Base-by-base conservation (phyloP, 2,113 vertebrate genomes). In the Colaptes auratus region DNA sequence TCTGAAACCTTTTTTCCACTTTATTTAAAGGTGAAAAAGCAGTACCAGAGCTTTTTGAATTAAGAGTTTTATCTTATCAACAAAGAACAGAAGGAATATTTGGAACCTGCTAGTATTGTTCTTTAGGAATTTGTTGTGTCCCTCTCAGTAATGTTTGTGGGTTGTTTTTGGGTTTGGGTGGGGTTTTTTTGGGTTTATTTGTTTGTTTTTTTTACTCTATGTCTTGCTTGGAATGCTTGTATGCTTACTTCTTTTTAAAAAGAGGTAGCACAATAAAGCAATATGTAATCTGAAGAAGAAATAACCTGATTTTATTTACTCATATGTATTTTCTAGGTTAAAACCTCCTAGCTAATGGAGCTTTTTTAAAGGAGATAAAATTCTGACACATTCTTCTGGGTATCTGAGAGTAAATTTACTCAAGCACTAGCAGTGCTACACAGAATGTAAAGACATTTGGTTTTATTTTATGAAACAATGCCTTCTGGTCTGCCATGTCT, bases 41-140 rank as follows among this genome's bases (percentile, higher is more conserved):
- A 0, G 8, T 89, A 66, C 30, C 66, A 73, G 27, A 71, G 24
- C 42, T 95, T 79, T 88, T 30, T 77, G 70, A 91, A 67, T 94
- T 91, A 78, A 70, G 48, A 95, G 20, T 85, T 91, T 75, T 80
- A 20, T 60, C 61, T 94, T 95, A 94, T 92, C 89, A 83, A 82
- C 28, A 33, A 20, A 86, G 50, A 91, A 82, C 84, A 94, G 86
- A 91, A 86, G 30, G 64, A 80, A 50, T 53, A 84, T 66, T 92
- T 95, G 74, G 60, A 96, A 89, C 9, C 6, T 74, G 11, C 2
- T 60, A 33, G 14, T 48, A 65, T 2, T 44, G 9, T 70, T 90
- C 31, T 80, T 42, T 23, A 79, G n/a, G 65, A 88, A 67, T 79
- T 69, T 86, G 1, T 10, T 75, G 2, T 73, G 24, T 36, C 27